Percentiles rank a stretch among this genome's conserved stretches.
phyloP scores from a whole-genome alignment of 2,113 vertebrate species.

The Lepus europaeus region DNA sequence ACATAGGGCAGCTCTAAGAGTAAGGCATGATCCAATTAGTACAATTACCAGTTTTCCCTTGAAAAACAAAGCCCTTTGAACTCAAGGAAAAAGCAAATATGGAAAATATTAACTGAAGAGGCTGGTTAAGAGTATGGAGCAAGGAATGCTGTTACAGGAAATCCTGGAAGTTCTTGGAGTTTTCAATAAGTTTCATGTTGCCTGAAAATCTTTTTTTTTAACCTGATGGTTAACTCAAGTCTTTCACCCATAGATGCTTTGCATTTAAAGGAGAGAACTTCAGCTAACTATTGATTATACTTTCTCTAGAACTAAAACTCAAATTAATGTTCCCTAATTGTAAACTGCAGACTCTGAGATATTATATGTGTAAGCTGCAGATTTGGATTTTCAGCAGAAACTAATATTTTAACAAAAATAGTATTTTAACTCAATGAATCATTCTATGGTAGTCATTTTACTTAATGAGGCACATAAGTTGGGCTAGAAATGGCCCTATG shows the following conservation, averaged over 20 bases:
- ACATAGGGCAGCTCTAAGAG: neutral
- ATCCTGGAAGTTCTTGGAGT: neutral
- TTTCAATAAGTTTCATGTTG: neutral
- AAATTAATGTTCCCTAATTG: slow-evolving; percentile 37
- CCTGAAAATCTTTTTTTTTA: neutral
- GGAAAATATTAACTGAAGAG: slow-evolving; percentile 40
- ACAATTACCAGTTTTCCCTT: neutral
- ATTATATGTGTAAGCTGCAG: neutral
- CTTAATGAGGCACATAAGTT: slow-evolving; percentile 58
- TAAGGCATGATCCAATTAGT: neutral
- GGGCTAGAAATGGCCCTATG: neutral
- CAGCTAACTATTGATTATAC: slow-evolving; percentile 11
- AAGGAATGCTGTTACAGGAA: neutral
- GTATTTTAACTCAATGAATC: slow-evolving; percentile 36
- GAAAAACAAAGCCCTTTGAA: slow-evolving; percentile 3
- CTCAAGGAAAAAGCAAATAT: neutral
- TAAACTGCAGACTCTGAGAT: slow-evolving; percentile 27
- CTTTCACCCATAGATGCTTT: slow-evolving; percentile 17
- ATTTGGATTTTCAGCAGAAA: slow-evolving; percentile 48
- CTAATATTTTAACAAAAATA: slow-evolving; percentile 68
- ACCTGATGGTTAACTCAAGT: neutral
- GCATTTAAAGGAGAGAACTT: neutral
- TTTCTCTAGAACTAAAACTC: slow-evolving; percentile 14
- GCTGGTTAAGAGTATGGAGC: neutral
- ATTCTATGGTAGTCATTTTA: slow-evolving; percentile 20